phyloP scores from a whole-genome alignment of 37 sponge, comb jelly and placozoan species.

The Agelas oroides region DNA sequence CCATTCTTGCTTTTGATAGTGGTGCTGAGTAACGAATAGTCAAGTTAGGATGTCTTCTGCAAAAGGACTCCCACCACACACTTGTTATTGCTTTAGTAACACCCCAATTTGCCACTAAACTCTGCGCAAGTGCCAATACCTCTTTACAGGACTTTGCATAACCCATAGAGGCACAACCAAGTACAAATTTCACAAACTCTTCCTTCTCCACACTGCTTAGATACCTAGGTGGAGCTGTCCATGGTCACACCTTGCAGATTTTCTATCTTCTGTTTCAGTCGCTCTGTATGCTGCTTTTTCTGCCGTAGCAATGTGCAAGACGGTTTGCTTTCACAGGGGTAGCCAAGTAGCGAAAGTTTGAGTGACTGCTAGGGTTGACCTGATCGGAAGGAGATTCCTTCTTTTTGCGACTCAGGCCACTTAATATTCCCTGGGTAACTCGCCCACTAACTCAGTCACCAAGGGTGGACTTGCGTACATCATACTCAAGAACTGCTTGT shows the following conservation, averaged over 20 bases:
- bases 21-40: slow-evolving; percentile 31
- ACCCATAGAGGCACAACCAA: slow-evolving; percentile 1
- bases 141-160: slow-evolving; percentile 26
- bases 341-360: too few species aligned
- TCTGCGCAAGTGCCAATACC: slow-evolving; percentile 12
- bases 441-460: slow-evolving; percentile 24
- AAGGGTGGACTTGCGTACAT: slow-evolving; percentile 30
- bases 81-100: neutral
- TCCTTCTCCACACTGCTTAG: neutral
- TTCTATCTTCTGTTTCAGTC: neutral
- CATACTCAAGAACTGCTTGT: slow-evolving; percentile 8
- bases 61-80: slow-evolving; percentile 55
- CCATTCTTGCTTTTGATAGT: slow-evolving; percentile 43
- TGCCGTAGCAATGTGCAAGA: too few species aligned
- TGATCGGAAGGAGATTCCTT: neutral
- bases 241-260: too few species aligned
- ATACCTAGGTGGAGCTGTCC: neutral
- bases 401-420: neutral
- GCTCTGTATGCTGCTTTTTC: too few species aligned
- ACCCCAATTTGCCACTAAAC: slow-evolving; percentile 7
- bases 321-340: too few species aligned
- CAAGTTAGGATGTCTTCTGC: slow-evolving; percentile 37
- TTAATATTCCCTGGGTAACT: slow-evolving; percentile 5
- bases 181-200: neutral
- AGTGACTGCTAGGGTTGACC: too few species aligned